Base-by-base conservation (phyloP, 2,888 invertebrate species). In the Stenichneumon culpator region DNA sequence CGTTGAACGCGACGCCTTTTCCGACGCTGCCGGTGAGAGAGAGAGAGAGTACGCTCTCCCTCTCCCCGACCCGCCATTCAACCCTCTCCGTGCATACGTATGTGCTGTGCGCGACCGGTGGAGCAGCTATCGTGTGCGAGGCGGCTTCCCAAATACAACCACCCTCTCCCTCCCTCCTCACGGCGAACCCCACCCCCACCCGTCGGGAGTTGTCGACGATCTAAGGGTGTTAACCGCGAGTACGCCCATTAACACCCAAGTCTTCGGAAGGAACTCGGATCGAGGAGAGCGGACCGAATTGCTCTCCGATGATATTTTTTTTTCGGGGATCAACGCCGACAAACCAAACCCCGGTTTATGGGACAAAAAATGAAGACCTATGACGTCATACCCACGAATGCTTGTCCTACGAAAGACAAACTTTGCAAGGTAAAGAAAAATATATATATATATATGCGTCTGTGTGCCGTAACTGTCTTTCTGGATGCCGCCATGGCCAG, bases 1-100 rank as follows among this genome's bases (percentile, higher is more conserved):
- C 94, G 94, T 93, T 93, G 92, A 89, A 92, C 92, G 90, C 93
- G 94, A 94, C 93, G 93, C 94, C 94, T 95, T 95, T 95, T 94
- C 94, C 94, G 94, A 94, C 93, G 92, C 92, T 91, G 89, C 44
- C 44, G 44, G 44, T 4, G 44, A 16, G 44, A 16, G 44, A 47
- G 14, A 44, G 44, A 47, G 44, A 16, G 44, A 14, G 87, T 90
- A 86, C 73, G 73, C 54, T 88, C 86, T 87, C 79, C 74, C 83
- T 79, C 86, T 82, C 77, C 57, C n/a, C 54, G 74, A 79, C 63
- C 80, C 54, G 22, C 63, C 47, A 36, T 65, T 50, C 44, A 65
- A 82, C 82, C 79, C 82, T 28, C 87, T 75, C 73, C 39, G 32
- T 52, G 52, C 28, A 32, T 32, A 63, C 32, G 32, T 63, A 63